Base-by-base conservation (phyloP, 2,113 vertebrate genomes). In the Lepisosteus oculatus region DNA sequence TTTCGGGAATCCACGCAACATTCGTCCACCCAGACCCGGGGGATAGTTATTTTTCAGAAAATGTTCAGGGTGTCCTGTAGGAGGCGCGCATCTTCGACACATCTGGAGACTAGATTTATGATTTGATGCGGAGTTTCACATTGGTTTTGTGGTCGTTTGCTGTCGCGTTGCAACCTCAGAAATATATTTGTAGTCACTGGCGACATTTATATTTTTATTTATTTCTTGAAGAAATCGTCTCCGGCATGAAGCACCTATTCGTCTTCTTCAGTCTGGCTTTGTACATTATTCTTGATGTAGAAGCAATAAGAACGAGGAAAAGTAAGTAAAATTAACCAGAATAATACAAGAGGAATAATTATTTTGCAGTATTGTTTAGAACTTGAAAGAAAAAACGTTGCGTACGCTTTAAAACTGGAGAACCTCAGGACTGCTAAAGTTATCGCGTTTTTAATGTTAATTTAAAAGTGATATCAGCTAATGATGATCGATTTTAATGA, bases 11-110 rank as follows among this genome's bases (percentile, higher is more conserved):
- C 29, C 1, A 29, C 29, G 2, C 29, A 29, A 29, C 29, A 29
- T 29, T 29, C 29, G 29, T 29, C 29, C 29, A 29, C 2, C 2
- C 29, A 29, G 29, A 29, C 29, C 29, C 2, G 29, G 29, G 29
- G 29, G 2, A 29, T 29, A 29, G 29, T 29, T 29, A 29, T 29
- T 29, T 29, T 29, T 1, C 2, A 29, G 29, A 29, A 29, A 29
- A 29, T 29, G 29, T 29, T 29, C 29, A 29, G 29, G 29, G 29
- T 29, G 29, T 78, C 87, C 89, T 80, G 76, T 77, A 78, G 86
- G 85, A 41, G 88, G 88, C 88, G 89, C 85, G 54, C 73, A 64
- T 74, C 77, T 83, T n/a, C 69, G 76, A 71, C 81, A 63, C 81
- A 76, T 62, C 6, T 29, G 4, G n/a, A 65, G 12, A 62, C 64